Base-by-base conservation (phyloP, 2,113 vertebrate genomes). In the Lampris incognitus region DNA sequence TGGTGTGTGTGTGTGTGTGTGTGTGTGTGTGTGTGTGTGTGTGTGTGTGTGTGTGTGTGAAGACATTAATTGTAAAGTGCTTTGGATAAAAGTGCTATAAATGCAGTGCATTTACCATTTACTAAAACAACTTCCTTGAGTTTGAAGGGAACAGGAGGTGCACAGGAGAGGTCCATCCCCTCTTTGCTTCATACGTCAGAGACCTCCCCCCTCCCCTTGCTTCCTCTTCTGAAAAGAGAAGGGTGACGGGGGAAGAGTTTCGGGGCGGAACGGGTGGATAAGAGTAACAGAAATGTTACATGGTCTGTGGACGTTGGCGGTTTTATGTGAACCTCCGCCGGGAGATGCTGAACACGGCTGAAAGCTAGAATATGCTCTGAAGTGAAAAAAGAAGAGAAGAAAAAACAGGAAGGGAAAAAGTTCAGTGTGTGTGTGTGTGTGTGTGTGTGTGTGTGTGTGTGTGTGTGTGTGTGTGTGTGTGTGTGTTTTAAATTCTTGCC, bases 321-420 rank as follows among this genome's bases (percentile, higher is more conserved):
- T 24, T 8, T 24, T 41, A 11, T 40, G 38, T 66, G 40, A 36
- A 7, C 37, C 48, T 66, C 63, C 44, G 11, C 46, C 9, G 24
- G 48, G 64, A 44, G 3, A 37, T 65, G 9, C 37, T 36, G 37
- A 37, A 42, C 66, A 56, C 37, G 54, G 41, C 55, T 49, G 54
- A 58, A 48, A 44, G 55, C 9, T 37, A 49, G 24, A 48, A 46
- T 58, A 52, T 48, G 56, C 44, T 44, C 55, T 9, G 46, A 36
- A 58, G 11, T 48, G 48, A 69, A 38, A 46, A 60, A 61, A 70
- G 46, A 24, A 52, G 57, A 54, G 55, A 48, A 57, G 38, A 24
- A 60, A 61, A 70, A 57, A 24, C 66, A 69, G 66, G 55, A 48
- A 57, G 38, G 24, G 24, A 58, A 24, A 36, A 50, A 5, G 67